These are phyloP conservation scores for Tauraco hartlaubi DNA, from an alignment of 2,797 vertebrate genomes.

Conservation along the genomic window DNA sequence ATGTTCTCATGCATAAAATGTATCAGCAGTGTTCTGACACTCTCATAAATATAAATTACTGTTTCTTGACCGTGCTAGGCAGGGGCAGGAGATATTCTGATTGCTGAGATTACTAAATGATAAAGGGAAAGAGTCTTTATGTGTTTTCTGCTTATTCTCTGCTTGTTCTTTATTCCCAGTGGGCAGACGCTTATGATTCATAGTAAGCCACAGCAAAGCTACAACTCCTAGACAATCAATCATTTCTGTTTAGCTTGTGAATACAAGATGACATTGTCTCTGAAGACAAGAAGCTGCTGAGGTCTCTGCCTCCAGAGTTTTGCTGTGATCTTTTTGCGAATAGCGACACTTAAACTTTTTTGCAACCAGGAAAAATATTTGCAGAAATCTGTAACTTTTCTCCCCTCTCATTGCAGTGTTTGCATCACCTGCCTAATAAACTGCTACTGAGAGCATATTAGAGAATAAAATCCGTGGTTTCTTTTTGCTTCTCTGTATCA, in stretches of 20 bases:
- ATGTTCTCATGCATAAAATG: background rate
- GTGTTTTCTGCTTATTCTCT: background rate
- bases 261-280: background rate
- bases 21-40: background rate
- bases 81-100: background rate
- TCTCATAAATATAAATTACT: background rate
- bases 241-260: background rate
- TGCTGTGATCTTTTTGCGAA: background rate
- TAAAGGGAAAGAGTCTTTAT: background rate
- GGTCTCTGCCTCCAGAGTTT: background rate
- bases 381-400: background rate
- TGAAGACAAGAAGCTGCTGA: background rate
- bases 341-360: background rate
- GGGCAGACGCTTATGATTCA: background rate
- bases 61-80: background rate
- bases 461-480: background rate
- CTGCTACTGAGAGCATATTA: background rate
- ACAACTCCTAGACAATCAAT: background rate
- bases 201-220: background rate
- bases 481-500: background rate
- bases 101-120: background rate
- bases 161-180: background rate
- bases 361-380: background rate
- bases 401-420: background rate
- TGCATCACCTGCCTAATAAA: background rate